A percentile compares a stretch with the other conserved stretches of the same genome.
Evolutionary conservation across 2,888 invertebrate species (phyloP).

Genomic region (Drosophila rubida): DNA sequence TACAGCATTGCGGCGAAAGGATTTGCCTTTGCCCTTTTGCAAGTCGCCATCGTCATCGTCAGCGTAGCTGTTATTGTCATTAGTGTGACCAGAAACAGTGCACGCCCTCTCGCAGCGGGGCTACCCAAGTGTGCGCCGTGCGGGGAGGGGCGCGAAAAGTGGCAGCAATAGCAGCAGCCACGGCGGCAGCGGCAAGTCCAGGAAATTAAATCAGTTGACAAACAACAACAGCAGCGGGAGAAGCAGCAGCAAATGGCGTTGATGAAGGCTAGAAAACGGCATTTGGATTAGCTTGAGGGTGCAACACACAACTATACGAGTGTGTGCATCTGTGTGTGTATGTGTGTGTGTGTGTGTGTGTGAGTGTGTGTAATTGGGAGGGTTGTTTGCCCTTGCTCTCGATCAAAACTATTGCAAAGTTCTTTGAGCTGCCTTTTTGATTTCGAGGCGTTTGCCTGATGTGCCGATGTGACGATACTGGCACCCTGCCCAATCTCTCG

Average conservation of each 20-base stretch:
- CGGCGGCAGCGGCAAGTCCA: slow-evolving; percentile 40
- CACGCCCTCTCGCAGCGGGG: slow-evolving; percentile 75
- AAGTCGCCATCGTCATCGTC: slow-evolving; percentile 45
- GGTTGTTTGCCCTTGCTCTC: slow-evolving; percentile 50
- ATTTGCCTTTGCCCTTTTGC: slow-evolving; percentile 75
- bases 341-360: slow-evolving; percentile 1
- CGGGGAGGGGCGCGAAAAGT: background rate
- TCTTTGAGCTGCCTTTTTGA: slow-evolving; percentile 82
- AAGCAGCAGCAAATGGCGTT: slow-evolving; percentile 59
- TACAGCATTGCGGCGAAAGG: slow-evolving; percentile 27
- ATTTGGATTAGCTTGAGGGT: slow-evolving; percentile 74
- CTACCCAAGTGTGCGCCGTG: slow-evolving; percentile 10
- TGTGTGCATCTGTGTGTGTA: slow-evolving; percentile 1
- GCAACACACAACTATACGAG: slow-evolving; percentile 22
- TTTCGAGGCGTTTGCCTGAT: slow-evolving; percentile 83
- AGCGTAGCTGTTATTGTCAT: slow-evolving; percentile 49
- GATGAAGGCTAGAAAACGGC: slow-evolving; percentile 44
- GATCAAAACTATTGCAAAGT: slow-evolving; percentile 57
- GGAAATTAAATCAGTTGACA: slow-evolving; percentile 82
- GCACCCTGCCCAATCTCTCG: slow-evolving; percentile 63
- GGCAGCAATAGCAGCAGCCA: slow-evolving; percentile 21
- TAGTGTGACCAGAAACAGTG: slow-evolving; percentile 67
- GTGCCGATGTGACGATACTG: slow-evolving; percentile 81
- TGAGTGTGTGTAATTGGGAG: slow-evolving; percentile 44
- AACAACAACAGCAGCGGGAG: slow-evolving; percentile 53